Base-by-base conservation (phyloP, 2,888 invertebrate genomes). In the Philopedon plagiatum region DNA sequence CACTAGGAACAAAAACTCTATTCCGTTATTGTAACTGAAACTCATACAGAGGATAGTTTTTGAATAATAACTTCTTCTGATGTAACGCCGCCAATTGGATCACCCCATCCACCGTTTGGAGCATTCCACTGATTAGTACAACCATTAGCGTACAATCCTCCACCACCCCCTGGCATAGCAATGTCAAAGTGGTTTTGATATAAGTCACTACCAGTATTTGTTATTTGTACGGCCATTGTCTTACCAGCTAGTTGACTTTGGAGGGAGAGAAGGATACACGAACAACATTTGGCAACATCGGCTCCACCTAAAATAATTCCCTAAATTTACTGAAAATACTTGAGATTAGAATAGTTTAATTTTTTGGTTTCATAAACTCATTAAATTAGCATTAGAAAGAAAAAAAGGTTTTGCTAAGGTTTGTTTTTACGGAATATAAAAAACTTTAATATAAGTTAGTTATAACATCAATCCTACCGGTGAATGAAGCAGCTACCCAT, bases 131-230 rank as follows among this genome's bases (percentile, higher is more conserved):
- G 73, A 8, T 29, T 63, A 49, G 69, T 74, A 34, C 61, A 66
- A 49, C 65, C 75, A 15, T 66, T 65, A 15, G 23, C 39, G 7
- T 66, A 76, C 5, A 75, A 41, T 11, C 78, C 78, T 9, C 75
- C 76, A n/a, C 77, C 77, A 13, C 74, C 77, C 7, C 76, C 75
- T 4, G 76, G 77, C 26, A 76, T 77, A 8, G 76, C 76, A 18
- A 77, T 56, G 29, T 77, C 77, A 34, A 77, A 77, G 57, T 76
- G 77, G 23, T 77, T 77, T 49, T 70, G 19, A 13, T 29, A 51
- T 51, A 77, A 61, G 29, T 69, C 67, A 18, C 63, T 19, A 9
- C 73, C 73, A 46, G 73, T 73, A 21, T 73, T 73, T 2, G 73
- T 68, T 23, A 73, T 66, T 21, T 73, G 73, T 13, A 34, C 71